Percentiles rank a stretch among this genome's conserved stretches.
Conservation (phyloP, 2,113 vertebrate species). For the Loxodonta africana region DNA sequence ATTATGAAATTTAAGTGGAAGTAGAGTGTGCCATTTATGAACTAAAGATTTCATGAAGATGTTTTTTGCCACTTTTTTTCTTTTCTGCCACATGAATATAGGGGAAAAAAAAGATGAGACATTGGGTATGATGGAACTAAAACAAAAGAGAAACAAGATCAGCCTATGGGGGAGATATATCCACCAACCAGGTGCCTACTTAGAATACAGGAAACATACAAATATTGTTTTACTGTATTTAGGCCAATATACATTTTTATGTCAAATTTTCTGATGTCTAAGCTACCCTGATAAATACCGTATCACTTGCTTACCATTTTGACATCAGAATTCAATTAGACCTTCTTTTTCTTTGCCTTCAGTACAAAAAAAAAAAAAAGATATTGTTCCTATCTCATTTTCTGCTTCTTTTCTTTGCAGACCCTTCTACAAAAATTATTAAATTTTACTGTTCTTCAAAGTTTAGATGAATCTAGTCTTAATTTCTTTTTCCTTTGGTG, state of each 20-base stretch:
- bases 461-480: background rate
- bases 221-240: background rate
- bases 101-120: background rate
- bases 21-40: background rate
- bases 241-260: background rate
- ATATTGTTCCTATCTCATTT: background rate
- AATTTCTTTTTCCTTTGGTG: constrained; percentile 10
- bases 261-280: background rate
- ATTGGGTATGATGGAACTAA: background rate
- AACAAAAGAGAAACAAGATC: background rate
- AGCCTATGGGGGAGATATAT: background rate
- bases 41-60: background rate
- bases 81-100: background rate
- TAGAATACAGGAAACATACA: background rate
- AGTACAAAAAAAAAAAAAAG: background rate
- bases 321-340: background rate
- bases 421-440: background rate
- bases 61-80: background rate
- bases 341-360: background rate
- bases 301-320: background rate
- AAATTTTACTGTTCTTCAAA: background rate
- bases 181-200: background rate
- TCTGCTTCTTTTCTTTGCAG: background rate
- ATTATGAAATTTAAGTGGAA: background rate
- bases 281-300: background rate